Evolutionary conservation across 2,797 vertebrate genomes (phyloP).

Genomic region (Silurus aristotelis): DNA sequence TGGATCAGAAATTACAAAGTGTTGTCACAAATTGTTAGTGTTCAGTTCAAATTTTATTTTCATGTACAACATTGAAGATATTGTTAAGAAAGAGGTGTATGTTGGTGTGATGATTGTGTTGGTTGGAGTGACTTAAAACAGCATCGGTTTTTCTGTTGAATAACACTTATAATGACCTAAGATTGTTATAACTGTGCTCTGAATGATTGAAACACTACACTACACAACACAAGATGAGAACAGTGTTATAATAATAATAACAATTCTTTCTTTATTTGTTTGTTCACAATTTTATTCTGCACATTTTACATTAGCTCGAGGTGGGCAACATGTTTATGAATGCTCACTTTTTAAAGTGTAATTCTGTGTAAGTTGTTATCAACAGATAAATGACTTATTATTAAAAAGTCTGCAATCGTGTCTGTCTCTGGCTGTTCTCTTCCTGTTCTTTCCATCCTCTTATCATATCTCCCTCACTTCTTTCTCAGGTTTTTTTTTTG

Average conservation of each 20-base stretch:
- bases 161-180: not conserved
- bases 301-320: not conserved
- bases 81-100: not conserved
- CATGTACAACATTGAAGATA: not conserved
- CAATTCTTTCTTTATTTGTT: not conserved
- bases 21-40: not conserved
- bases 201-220: not conserved
- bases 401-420: not conserved
- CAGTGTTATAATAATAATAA: no score
- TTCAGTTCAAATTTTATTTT: not conserved
- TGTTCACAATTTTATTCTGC: not conserved
- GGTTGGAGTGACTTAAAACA: not conserved
- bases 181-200: not conserved
- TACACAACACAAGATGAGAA: no score
- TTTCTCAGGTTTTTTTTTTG: constrained; percentile 3
- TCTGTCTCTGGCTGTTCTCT: not conserved
- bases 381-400: not conserved
- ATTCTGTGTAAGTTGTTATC: not conserved
- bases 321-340: not conserved
- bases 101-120: not conserved
- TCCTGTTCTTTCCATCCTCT: not conserved
- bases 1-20: not conserved
- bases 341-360: not conserved
- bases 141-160: not conserved
- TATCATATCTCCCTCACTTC: not conserved